Conservation (phyloP, 1,140 invertebrate species). For the Dreissena rostriformis region DNA sequence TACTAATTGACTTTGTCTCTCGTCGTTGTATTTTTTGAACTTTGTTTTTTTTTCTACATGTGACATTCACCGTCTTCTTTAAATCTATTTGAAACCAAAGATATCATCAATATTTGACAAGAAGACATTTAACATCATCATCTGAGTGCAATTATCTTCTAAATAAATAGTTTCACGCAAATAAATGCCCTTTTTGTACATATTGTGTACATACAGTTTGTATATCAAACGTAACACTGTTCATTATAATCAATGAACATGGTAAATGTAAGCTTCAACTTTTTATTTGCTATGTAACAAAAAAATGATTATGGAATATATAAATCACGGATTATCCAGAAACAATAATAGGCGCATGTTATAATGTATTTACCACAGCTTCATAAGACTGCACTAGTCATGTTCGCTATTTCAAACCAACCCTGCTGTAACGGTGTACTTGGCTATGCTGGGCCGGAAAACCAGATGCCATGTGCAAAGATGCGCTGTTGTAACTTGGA, state of each 20-base stretch:
- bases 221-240: too few species aligned
- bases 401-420: not conserved
- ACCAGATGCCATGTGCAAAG: conserved; percentile 61
- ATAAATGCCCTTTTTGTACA: too few species aligned
- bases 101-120: too few species aligned
- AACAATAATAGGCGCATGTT: too few species aligned
- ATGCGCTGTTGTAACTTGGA: conserved; percentile 67
- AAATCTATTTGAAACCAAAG: too few species aligned
- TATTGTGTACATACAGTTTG: too few species aligned
- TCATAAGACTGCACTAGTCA: not conserved
- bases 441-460: conserved; percentile 65
- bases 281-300: not conserved
- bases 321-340: not conserved
- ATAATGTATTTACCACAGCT: not conserved
- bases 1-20: too few species aligned
- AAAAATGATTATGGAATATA: not conserved
- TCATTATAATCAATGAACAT: not conserved
- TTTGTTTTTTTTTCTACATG: not conserved
- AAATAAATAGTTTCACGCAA: too few species aligned
- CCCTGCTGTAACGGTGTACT: conserved; percentile 68
- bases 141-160: too few species aligned
- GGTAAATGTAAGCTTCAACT: not conserved
- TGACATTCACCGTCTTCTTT: too few species aligned
- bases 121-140: too few species aligned
- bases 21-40: too few species aligned